A percentile compares a stretch with the other conserved stretches of the same genome.
These are phyloP conservation scores for Perithous albicinctus DNA, from an alignment of 2,888 invertebrate species.

Conservation along the genomic window DNA sequence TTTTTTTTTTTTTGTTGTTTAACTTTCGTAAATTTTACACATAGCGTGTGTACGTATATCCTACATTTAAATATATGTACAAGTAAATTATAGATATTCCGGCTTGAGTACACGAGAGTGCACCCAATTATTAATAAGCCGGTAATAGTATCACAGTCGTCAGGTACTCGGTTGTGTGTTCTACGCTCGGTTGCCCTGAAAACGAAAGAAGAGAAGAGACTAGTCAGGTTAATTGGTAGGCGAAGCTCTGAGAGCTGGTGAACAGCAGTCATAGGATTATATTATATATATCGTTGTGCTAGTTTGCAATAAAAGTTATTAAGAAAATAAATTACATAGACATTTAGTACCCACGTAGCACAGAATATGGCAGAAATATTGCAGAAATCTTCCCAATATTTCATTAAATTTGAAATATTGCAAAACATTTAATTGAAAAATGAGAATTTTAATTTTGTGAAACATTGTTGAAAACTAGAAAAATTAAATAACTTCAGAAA, in stretches of 20 bases:
- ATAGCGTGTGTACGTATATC: slow-evolving; percentile 19
- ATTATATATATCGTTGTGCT: slow-evolving; percentile 5
- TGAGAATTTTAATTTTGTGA: no score
- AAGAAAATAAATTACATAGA: slow-evolving; percentile 14
- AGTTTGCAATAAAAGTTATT: background rate
- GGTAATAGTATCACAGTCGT: slow-evolving; percentile 81
- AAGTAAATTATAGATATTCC: slow-evolving; percentile 24
- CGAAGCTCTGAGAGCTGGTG: background rate
- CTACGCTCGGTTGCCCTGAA: slow-evolving; percentile 75
- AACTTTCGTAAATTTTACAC: slow-evolving; percentile 38
- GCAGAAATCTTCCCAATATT: no score
- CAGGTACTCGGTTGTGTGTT: slow-evolving; percentile 80
- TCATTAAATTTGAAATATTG: no score
- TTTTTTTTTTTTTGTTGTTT: slow-evolving; percentile 12
- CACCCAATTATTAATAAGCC: slow-evolving; percentile 65
- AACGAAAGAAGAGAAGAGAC: slow-evolving; percentile 74
- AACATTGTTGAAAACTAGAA: no score
- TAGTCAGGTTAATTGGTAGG: slow-evolving; percentile 45
- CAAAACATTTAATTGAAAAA: no score
- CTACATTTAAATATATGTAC: slow-evolving; percentile 35
- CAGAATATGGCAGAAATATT: no score
- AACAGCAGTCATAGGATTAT: background rate
- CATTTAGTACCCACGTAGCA: no score
- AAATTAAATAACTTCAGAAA: no score
- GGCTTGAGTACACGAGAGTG: slow-evolving; percentile 40